Conservation (phyloP, 2,888 invertebrate genomes). For the Hartigia nigra region DNA sequence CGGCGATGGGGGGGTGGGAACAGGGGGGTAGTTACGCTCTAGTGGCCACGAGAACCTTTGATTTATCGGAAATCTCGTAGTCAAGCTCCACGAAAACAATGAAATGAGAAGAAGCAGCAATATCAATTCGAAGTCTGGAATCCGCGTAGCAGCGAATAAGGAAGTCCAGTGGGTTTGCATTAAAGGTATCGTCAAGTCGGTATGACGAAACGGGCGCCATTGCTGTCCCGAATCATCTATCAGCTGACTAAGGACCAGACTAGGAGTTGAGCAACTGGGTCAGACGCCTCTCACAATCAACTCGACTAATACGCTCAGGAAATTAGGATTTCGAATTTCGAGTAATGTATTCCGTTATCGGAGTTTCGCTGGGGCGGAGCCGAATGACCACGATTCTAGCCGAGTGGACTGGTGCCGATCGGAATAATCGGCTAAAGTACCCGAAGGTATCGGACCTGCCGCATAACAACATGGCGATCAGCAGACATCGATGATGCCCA, state of each 20-base stretch:
- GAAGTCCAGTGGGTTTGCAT: neutral
- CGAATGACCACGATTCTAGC: neutral
- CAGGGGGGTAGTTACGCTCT: slow-evolving; percentile 11
- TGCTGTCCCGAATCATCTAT: neutral
- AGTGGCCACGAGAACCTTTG: slow-evolving; percentile 24
- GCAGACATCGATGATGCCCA: neutral
- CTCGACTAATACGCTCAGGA: slow-evolving; percentile 13
- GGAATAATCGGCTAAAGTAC: neutral
- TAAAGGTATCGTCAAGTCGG: neutral
- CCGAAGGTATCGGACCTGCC: neutral
- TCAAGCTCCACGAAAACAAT: slow-evolving; percentile 34
- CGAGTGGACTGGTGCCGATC: neutral
- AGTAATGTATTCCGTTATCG: neutral
- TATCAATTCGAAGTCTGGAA: slow-evolving; percentile 30
- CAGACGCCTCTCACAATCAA: slow-evolving; percentile 13
- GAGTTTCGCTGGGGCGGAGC: neutral
- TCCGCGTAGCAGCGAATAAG: neutral
- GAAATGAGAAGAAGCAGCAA: slow-evolving; percentile 28
- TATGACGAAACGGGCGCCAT: neutral
- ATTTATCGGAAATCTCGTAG: slow-evolving; percentile 31
- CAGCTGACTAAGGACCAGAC: neutral
- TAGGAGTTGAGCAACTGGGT: neutral
- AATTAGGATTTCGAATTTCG: slow-evolving; percentile 39
- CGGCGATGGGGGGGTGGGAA: too few relatives aligned
- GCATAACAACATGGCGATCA: neutral